Evolutionary conservation across 2,888 invertebrate species (phyloP).

Genomic region (Mythimna impura): DNA sequence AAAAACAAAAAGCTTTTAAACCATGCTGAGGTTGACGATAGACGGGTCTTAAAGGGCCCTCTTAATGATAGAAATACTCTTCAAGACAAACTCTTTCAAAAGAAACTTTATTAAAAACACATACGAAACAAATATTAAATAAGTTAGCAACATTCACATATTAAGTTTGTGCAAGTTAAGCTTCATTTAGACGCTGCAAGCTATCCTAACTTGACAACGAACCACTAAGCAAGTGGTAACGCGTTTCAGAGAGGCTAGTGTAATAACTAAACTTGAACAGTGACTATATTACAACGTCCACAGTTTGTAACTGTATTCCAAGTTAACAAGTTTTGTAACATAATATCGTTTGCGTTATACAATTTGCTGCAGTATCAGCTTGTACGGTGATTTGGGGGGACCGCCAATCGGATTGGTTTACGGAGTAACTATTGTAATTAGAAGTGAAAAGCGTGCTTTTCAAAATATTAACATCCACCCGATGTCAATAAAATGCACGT

Average conservation of each 20-base stretch:
- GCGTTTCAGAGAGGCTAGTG: constrained; percentile 36
- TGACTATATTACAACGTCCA: constrained; percentile 42
- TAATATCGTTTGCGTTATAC: constrained; percentile 34
- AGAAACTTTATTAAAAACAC: constrained; percentile 4
- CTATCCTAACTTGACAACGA: constrained; percentile 40
- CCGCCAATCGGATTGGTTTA: constrained; percentile 1
- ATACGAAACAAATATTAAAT: constrained; percentile 37
- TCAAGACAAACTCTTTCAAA: neutral
- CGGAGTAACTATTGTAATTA: neutral
- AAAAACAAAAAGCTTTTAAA: no score
- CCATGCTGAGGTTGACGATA: no score
- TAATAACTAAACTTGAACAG: constrained; percentile 47
- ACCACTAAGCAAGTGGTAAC: constrained; percentile 42
- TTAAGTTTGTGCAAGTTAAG: constrained; percentile 44
- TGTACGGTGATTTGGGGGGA: neutral
- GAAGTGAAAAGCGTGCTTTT: no score
- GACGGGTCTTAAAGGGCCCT: no score
- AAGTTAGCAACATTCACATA: constrained; percentile 31
- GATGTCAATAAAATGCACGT: no score
- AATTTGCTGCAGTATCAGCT: constrained; percentile 17
- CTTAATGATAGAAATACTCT: neutral
- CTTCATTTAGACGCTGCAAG: constrained; percentile 45
- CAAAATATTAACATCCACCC: no score
- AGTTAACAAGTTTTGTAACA: constrained; percentile 47
- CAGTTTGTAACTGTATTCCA: constrained; percentile 41